Evolutionary conservation across 1,140 invertebrate genomes (phyloP).

Genomic region (Prorops nasuta): DNA sequence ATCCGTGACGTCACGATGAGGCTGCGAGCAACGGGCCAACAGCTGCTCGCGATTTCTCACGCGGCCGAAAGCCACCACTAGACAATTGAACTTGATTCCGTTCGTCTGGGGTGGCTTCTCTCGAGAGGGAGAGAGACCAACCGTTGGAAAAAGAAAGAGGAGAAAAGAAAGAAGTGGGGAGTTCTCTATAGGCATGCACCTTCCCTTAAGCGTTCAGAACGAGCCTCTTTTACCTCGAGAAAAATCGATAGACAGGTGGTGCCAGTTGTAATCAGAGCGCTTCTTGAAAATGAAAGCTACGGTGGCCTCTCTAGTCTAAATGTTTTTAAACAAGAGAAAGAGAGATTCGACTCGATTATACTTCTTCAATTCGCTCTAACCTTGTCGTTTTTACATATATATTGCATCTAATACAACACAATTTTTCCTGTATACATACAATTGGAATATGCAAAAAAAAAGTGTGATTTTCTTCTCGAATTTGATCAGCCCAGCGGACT

Average conservation of each 20-base stretch:
- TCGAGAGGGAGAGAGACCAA: slow-evolving; percentile 20
- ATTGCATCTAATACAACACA: too few relatives aligned
- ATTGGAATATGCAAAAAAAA: too few relatives aligned
- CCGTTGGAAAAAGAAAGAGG: slow-evolving; percentile 7
- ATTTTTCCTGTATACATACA: too few relatives aligned
- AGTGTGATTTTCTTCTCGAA: too few relatives aligned
- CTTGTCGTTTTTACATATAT: too few relatives aligned
- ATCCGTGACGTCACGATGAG: slow-evolving; percentile 22
- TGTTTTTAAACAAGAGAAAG: too few relatives aligned
- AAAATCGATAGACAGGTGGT: slow-evolving; percentile 37
- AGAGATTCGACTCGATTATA: too few relatives aligned
- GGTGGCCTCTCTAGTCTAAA: too few relatives aligned
- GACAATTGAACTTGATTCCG: slow-evolving; percentile 50
- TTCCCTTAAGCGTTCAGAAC: slow-evolving; percentile 12
- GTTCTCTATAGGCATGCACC: slow-evolving; percentile 25
- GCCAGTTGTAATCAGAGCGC: slow-evolving; percentile 23
- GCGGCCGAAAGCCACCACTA: slow-evolving; percentile 46
- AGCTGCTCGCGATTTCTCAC: slow-evolving; percentile 50
- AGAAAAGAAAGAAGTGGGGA: slow-evolving; percentile 7
- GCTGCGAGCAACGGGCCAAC: slow-evolving; percentile 22
- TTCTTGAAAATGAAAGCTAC: too few relatives aligned
- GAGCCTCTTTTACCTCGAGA: slow-evolving; percentile 21
- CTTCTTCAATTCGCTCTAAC: too few relatives aligned
- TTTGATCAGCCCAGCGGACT: too few relatives aligned
- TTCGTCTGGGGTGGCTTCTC: slow-evolving; percentile 24